phyloP scores from a whole-genome alignment of 2,113 vertebrate genomes.

The Origma solitaria region DNA sequence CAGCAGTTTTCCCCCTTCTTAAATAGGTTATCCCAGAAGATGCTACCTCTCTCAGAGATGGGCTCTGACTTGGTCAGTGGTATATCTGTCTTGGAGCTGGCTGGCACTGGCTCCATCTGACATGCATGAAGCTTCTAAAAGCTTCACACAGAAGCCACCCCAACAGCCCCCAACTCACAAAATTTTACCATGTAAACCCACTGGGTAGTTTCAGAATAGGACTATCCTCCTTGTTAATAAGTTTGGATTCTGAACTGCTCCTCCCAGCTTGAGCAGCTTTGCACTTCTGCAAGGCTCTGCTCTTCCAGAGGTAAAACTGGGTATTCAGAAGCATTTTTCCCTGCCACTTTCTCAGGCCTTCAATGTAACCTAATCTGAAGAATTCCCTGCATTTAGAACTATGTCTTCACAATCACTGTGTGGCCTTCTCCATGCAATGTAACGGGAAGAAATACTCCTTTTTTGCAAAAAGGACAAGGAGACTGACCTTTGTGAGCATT shows the following conservation, averaged over 20 bases:
- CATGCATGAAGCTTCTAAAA: neutral
- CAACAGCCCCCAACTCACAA: neutral
- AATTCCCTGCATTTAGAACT: neutral
- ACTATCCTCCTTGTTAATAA: neutral
- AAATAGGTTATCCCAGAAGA: neutral
- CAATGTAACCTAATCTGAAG: neutral
- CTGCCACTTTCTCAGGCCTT: neutral
- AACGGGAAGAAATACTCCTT: neutral
- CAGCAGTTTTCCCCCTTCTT: fast-evolving
- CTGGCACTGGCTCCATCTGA: neutral
- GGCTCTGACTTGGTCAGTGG: fast-evolving
- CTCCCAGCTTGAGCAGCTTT: neutral
- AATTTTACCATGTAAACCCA: neutral
- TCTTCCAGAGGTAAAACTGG: neutral
- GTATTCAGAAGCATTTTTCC: neutral
- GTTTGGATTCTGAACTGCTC: neutral
- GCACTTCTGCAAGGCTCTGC: neutral
- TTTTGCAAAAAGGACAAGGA: neutral
- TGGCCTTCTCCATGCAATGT: neutral
- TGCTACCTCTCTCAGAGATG: fast-evolving
- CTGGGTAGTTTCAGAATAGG: neutral
- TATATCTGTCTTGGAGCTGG: fast-evolving
- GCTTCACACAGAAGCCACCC: neutral
- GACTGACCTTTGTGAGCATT: neutral
- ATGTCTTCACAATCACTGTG: neutral